These are phyloP conservation scores for Ptycholaimellus sp. DNA, from an alignment of 2,888 invertebrate species.

Conservation along the genomic window DNA sequence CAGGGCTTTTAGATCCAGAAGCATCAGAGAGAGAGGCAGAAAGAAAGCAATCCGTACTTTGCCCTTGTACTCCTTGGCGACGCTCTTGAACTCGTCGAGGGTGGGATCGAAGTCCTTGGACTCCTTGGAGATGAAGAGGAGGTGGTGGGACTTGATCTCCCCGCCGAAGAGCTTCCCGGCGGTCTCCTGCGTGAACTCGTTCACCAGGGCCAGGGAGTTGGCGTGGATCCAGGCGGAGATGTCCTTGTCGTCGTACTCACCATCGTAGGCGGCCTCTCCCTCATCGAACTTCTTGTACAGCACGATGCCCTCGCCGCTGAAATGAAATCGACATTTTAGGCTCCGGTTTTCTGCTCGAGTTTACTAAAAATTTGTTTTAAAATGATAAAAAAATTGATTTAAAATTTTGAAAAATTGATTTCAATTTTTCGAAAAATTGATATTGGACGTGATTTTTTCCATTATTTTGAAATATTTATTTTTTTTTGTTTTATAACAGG, in stretches of 20 bases:
- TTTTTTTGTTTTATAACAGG: no score
- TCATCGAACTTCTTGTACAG: slow-evolving; percentile 44
- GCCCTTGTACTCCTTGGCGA: slow-evolving; percentile 70
- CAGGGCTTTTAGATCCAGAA: slow-evolving; percentile 1
- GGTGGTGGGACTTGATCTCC: slow-evolving; percentile 79
- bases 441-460: no score
- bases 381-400: no score
- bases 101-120: slow-evolving; percentile 57
- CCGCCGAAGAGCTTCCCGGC: slow-evolving; percentile 96
- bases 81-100: slow-evolving; percentile 48
- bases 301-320: slow-evolving; percentile 47
- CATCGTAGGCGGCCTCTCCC: slow-evolving; percentile 30
- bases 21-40: background rate
- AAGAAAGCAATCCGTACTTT: slow-evolving; percentile 32
- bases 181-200: slow-evolving; percentile 35
- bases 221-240: slow-evolving; percentile 32
- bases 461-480: no score
- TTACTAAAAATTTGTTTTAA: no score
- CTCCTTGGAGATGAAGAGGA: slow-evolving; percentile 69
- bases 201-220: slow-evolving; percentile 24
- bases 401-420: no score
- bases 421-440: no score
- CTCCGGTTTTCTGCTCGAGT: no score
- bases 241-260: slow-evolving; percentile 51
- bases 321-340: no score